phyloP scores from a whole-genome alignment of 2,113 vertebrate genomes.

The Syrrhaptes paradoxus region DNA sequence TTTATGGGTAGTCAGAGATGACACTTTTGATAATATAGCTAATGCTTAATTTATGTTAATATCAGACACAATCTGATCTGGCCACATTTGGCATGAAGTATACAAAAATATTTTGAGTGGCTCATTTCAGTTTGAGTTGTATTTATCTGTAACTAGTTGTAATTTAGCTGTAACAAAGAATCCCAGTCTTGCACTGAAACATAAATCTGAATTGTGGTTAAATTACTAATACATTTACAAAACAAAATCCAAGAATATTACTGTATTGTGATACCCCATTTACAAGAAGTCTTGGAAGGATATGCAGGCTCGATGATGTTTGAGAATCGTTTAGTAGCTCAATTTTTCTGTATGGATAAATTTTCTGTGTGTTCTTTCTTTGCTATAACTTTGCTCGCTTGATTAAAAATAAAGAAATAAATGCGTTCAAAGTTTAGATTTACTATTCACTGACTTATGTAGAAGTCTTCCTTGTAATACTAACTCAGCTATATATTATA shows the following conservation, averaged over 20 bases:
- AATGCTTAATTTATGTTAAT: background rate
- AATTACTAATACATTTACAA: background rate
- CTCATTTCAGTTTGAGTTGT: background rate
- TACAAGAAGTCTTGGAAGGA: background rate
- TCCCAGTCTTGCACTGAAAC: background rate
- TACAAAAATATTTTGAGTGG: background rate
- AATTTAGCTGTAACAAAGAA: background rate
- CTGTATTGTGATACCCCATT: background rate
- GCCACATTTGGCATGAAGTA: background rate
- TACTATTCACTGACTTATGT: background rate
- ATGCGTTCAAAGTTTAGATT: background rate
- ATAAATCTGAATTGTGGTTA: background rate
- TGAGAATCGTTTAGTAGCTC: background rate
- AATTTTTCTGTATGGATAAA: background rate
- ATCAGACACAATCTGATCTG: background rate
- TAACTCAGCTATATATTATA: background rate
- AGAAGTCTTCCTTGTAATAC: background rate
- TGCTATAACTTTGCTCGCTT: background rate
- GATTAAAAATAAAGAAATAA: background rate
- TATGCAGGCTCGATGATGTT: fast-evolving
- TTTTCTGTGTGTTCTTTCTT: background rate
- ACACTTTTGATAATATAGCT: background rate
- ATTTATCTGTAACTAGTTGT: background rate
- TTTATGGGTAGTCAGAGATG: background rate
- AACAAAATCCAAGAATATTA: background rate